These are phyloP conservation scores for Neomonachus schauinslandi DNA, from an alignment of 2,113 vertebrate genomes.

Conservation along the genomic window DNA sequence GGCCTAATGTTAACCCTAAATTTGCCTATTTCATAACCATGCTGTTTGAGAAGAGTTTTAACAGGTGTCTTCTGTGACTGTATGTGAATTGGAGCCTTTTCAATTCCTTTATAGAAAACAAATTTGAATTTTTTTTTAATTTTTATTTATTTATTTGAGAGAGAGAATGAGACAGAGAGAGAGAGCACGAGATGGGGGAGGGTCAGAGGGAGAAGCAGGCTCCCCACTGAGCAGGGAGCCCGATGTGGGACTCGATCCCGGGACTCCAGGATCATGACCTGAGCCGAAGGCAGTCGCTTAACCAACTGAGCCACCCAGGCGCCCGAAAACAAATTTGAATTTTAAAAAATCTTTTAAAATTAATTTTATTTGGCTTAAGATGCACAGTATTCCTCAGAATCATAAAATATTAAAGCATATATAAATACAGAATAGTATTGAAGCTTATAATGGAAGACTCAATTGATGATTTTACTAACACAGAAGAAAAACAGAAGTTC, in stretches of 20 bases:
- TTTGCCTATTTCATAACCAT: neutral
- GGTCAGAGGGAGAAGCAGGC: no score
- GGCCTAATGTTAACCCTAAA: neutral
- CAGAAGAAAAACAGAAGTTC: neutral
- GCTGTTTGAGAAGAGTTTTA: constrained; percentile 39
- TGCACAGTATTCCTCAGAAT: neutral
- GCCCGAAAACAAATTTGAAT: constrained; percentile 36
- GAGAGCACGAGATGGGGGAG: no score
- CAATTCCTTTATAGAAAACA: constrained; percentile 1
- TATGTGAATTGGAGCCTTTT: neutral
- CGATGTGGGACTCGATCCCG: no score
- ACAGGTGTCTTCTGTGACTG: neutral
- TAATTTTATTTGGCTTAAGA: constrained; percentile 15
- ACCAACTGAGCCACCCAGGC: no score
- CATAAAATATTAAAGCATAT: constrained; percentile 13
- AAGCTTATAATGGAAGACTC: neutral
- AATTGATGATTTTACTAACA: neutral
- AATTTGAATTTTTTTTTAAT: constrained; percentile 9
- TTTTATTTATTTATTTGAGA: no score
- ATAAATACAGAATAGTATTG: neutral
- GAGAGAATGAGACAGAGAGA: no score
- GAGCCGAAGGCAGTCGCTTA: no score
- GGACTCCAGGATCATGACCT: no score
- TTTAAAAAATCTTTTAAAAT: neutral
- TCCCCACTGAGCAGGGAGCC: no score